Conservation (phyloP, 2,113 vertebrate genomes). For the Platysteira castanea region DNA sequence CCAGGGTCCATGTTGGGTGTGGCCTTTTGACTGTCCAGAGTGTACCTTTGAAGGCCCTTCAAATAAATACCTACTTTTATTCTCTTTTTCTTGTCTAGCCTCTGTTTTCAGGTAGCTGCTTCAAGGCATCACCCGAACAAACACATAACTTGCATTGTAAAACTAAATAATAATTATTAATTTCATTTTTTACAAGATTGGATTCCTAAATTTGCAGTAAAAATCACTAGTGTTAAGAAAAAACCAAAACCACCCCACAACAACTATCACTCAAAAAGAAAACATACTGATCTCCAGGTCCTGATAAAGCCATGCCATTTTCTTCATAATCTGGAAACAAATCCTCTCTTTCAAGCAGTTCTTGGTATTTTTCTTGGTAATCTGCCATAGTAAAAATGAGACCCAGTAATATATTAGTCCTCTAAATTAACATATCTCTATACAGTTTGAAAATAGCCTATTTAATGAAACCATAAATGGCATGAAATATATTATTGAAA, state of each 20-base stretch:
- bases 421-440: neutral
- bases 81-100: too few species aligned
- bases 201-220: neutral
- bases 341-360: constrained; percentile 89
- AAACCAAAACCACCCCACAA: neutral
- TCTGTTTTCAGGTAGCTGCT: too few species aligned
- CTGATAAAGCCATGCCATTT: constrained; percentile 78
- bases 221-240: neutral
- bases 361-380: constrained; percentile 96
- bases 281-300: constrained; percentile 84
- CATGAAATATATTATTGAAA: neutral
- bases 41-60: too few species aligned
- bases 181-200: neutral
- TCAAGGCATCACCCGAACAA: neutral
- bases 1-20: too few species aligned
- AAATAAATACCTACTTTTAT: too few species aligned
- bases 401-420: neutral
- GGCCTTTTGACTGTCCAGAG: too few species aligned
- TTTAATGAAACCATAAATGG: neutral
- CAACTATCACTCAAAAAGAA: neutral
- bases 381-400: constrained; percentile 71
- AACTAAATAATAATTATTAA: neutral
- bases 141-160: neutral
- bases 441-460: neutral
- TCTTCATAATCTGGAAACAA: constrained; percentile 87